These are phyloP conservation scores for Tromatobia lineatoria DNA, from an alignment of 2,888 invertebrate genomes.

Conservation along the genomic window DNA sequence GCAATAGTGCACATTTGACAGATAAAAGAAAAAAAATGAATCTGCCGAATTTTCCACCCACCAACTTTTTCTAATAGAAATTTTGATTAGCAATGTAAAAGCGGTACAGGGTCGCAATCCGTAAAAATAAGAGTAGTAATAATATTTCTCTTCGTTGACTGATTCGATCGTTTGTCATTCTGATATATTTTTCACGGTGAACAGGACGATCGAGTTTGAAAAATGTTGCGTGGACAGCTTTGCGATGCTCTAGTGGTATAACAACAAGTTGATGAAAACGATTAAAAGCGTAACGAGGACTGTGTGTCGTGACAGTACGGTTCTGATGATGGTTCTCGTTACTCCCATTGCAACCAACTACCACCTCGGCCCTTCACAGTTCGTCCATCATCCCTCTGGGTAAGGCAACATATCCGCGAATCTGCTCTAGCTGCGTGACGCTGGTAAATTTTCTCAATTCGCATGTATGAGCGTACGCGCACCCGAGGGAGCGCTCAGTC, in stretches of 20 bases:
- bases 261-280: slow-evolving; percentile 84
- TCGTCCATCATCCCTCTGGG: slow-evolving; percentile 57
- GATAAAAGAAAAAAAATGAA: no score
- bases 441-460: slow-evolving; percentile 83
- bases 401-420: slow-evolving; percentile 45
- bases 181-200: neutral
- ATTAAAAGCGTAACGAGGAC: slow-evolving; percentile 83
- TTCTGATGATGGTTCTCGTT: slow-evolving; percentile 66
- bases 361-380: slow-evolving; percentile 29
- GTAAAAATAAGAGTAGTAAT: no score
- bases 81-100: no score
- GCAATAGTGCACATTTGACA: no score
- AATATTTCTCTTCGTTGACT: neutral
- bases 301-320: slow-evolving; percentile 61
- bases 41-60: no score
- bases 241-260: slow-evolving; percentile 67
- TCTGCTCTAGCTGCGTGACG: slow-evolving; percentile 29
- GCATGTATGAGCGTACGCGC: slow-evolving; percentile 82
- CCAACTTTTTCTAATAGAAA: no score
- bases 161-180: slow-evolving; percentile 8
- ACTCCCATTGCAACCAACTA: slow-evolving; percentile 44
- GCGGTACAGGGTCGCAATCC: neutral
- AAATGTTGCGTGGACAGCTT: neutral
- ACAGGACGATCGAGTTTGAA: neutral
- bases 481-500: slow-evolving; percentile 81